Evolutionary conservation across 2,888 invertebrate species (phyloP).

Genomic region (Pocota personata): DNA sequence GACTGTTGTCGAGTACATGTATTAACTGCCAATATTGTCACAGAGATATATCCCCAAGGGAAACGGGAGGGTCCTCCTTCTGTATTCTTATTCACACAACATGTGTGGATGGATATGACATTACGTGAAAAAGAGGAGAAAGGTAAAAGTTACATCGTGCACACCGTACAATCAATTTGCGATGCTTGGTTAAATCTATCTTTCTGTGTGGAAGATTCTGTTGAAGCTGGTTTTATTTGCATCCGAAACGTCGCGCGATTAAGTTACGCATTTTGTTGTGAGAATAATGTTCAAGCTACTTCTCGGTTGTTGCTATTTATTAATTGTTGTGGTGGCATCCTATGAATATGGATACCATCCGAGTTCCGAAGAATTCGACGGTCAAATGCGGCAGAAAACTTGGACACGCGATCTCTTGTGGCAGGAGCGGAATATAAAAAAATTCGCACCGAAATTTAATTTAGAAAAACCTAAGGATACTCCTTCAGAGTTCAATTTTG

Average conservation of each 20-base stretch:
- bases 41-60: background rate
- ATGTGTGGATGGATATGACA: constrained; percentile 31
- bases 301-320: constrained; percentile 44
- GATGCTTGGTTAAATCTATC: constrained; percentile 56
- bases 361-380: constrained; percentile 80
- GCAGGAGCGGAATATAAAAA: constrained; percentile 65
- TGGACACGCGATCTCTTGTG: constrained; percentile 78
- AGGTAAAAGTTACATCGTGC: constrained; percentile 52
- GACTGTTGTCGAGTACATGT: background rate
- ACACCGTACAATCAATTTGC: constrained; percentile 63
- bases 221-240: constrained; percentile 61
- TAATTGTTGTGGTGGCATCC: constrained; percentile 38
- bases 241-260: constrained; percentile 57
- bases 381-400: constrained; percentile 75
- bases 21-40: constrained; percentile 1
- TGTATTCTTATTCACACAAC: constrained; percentile 23
- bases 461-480: constrained; percentile 46
- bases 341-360: constrained; percentile 81
- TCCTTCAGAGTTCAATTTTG: background rate
- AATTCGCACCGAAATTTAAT: constrained; percentile 59
- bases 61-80: constrained; percentile 16
- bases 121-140: constrained; percentile 51
- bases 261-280: constrained; percentile 43
- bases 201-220: constrained; percentile 27
- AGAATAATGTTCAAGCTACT: constrained; percentile 39